Evolutionary conservation across 2,888 invertebrate genomes (phyloP), one percentile per base, ranked within the genome.

Genomic region (Coremacera marginata): DNA sequence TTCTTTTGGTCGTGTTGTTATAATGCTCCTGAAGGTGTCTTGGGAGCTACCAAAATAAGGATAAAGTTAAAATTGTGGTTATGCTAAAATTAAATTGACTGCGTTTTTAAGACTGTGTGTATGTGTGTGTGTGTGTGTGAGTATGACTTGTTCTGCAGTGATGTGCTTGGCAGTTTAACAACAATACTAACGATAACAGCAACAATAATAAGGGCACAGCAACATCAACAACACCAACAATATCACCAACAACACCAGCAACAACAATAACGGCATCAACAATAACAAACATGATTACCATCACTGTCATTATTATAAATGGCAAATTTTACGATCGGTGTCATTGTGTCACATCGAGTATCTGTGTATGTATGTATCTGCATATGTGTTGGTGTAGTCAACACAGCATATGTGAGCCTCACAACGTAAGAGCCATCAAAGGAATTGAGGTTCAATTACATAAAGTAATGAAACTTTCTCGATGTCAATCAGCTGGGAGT

Each of bases 191-290:
- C 14, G 44, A 44, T 44, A 44, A 11, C 44, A 44, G 44, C 44
- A 44, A 44, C 44, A 44, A 44, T 44, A 44, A 14, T 44, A 44
- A 44, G 44, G 11, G 44, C 19, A 19, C 51, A 62, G 25, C 31
- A 49, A 51, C 44, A 63, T 77, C 79, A 80, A 62, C 78, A 78
- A 63, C 77, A 75, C 31, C 44, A 63, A 77, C 79, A 80, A 65
- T 77, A 78, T 63, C 77, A 75, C 49, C 78, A 78, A 63, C 63
- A 52, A 62, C 76, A 27, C n/a, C 70, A 57, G 16, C 72, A 55
- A 37, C n/a, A 34, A 14, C 37, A 37, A 22, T 9, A 16, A 25
- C 37, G 73, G 70, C 77, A 77, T 52, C 55, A 37, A 44, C 76
- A 27, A 57, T 16, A 31, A 34, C 31, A 63, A 63, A n/a, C 19